phyloP scores from a whole-genome alignment of 2,888 invertebrate genomes.

The Tupiocoris notatus region DNA sequence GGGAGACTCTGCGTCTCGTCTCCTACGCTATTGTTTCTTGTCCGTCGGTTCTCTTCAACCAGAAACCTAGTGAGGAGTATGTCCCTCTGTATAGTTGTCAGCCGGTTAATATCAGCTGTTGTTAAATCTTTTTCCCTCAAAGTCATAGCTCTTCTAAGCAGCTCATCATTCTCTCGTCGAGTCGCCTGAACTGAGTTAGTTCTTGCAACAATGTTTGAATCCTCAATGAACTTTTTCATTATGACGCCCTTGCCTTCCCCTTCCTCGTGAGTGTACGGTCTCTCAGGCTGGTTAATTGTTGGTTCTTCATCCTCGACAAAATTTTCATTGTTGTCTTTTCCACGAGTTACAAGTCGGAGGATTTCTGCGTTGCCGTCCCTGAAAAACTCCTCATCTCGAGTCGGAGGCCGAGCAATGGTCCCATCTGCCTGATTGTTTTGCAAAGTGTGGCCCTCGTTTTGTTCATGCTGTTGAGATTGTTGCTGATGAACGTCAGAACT shows the following conservation, averaged over 20 bases:
- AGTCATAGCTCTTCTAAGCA: constrained; percentile 48
- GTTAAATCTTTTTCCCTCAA: constrained; percentile 43
- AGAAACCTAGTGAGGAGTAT: constrained; percentile 50
- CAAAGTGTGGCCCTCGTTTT: not conserved
- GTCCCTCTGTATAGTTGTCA: constrained; percentile 50
- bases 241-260: constrained; percentile 81
- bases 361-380: constrained; percentile 85
- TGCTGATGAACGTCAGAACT: constrained; percentile 47
- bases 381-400: constrained; percentile 63
- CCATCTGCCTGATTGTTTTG: constrained; percentile 50
- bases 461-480: constrained; percentile 52
- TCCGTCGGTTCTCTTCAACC: constrained; percentile 51
- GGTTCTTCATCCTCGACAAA: constrained; percentile 46
- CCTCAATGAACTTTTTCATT: constrained; percentile 80
- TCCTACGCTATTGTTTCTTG: constrained; percentile 52
- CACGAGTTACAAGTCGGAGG: constrained; percentile 72
- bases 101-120: constrained; percentile 49
- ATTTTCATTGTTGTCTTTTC: constrained; percentile 57
- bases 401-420: constrained; percentile 45
- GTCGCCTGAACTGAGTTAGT: constrained; percentile 14
- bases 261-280: constrained; percentile 48
- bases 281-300: constrained; percentile 48
- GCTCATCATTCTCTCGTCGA: constrained; percentile 42
- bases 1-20: constrained; percentile 80
- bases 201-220: constrained; percentile 56